A percentile compares a stretch with the other conserved stretches of the same genome.
These are phyloP conservation scores for Glaucomys volans DNA, from an alignment of 2,113 vertebrate species.

Conservation along the genomic window DNA sequence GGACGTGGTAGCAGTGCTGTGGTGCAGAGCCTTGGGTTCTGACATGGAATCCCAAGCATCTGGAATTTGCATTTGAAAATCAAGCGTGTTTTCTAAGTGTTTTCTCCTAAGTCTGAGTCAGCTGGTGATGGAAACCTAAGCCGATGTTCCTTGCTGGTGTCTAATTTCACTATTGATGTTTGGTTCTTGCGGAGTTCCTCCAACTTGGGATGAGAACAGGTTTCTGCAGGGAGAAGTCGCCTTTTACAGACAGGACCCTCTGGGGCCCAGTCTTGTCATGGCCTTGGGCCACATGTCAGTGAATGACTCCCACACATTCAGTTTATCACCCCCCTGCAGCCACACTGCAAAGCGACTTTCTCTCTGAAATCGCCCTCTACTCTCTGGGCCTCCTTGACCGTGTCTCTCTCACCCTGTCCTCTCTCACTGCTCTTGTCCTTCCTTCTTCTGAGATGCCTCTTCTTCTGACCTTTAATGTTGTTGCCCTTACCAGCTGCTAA, in stretches of 20 bases:
- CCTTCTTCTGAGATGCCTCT: not conserved
- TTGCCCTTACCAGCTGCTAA: not conserved
- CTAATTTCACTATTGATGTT: not conserved
- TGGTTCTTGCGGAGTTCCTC: not conserved
- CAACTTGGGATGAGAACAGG: not conserved
- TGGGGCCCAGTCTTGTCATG: not conserved
- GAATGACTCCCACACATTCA: not conserved
- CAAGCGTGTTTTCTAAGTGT: not conserved
- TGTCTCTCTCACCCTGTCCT: not conserved
- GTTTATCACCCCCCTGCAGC: not conserved
- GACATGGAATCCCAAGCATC: not conserved
- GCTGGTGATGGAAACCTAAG: not conserved
- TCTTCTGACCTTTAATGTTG: not conserved
- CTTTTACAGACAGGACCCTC: not conserved
- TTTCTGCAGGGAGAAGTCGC: not conserved
- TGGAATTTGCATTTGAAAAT: not conserved
- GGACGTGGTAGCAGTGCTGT: not conserved
- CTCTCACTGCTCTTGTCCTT: not conserved
- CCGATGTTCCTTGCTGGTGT: not conserved
- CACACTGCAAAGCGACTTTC: not conserved
- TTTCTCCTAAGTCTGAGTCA: not conserved
- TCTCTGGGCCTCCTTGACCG: slow-evolving; percentile 62
- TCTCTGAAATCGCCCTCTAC: not conserved
- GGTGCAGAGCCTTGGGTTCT: not conserved
- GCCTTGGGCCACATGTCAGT: not conserved